Evolutionary conservation across 1,140 invertebrate species (phyloP), one percentile per base, ranked within the genome.

Genomic region (Trichonephila inaurata): DNA sequence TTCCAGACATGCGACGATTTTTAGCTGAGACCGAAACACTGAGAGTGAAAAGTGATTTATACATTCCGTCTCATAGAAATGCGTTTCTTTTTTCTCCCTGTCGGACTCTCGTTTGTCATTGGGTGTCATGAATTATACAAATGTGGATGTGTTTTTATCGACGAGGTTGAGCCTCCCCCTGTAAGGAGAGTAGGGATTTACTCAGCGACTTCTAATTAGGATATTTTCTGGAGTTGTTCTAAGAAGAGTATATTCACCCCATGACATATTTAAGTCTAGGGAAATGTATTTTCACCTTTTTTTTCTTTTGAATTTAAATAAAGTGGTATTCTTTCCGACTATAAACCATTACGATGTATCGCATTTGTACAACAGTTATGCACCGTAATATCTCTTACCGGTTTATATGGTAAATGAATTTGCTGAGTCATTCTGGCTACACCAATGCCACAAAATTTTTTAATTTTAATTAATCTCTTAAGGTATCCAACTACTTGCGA

Each of bases 61-160:
- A 85, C n/a, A 61, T 85, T 85, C 44, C 28, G 33, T 77, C 28
- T 77, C 72, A 77, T 19, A 77, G 72, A 77, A 77, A 77, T 77
- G 28, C 72, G 19, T 85, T 85, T 85, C 83, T 85, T 58, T 61
- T 60, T 60, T 85, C 60, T 85, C 21, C 1, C 21, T 85, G n/a
- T 40, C 12, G 5, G 14, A 40, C 6, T 2, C 83, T 85, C 83
- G 21, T 85, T 61, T 85, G 83, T 85, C 83, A 85, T 85, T 85
- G 58, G 82, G n/a, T 85, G 83, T 85, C 83, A 85, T 85, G 83
- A 85, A 60, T 85, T 60, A 85, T 85, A 60, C 51, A 85, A 85
- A 85, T 61, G 14, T 60, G 16, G 10, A 85, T 85, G 44, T 2
- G 8, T 85, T 85, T 85, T 60, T 85, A 24, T 85, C 83, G 12